phyloP scores from a whole-genome alignment of 1,140 invertebrate species.

The Artemia franciscana region DNA sequence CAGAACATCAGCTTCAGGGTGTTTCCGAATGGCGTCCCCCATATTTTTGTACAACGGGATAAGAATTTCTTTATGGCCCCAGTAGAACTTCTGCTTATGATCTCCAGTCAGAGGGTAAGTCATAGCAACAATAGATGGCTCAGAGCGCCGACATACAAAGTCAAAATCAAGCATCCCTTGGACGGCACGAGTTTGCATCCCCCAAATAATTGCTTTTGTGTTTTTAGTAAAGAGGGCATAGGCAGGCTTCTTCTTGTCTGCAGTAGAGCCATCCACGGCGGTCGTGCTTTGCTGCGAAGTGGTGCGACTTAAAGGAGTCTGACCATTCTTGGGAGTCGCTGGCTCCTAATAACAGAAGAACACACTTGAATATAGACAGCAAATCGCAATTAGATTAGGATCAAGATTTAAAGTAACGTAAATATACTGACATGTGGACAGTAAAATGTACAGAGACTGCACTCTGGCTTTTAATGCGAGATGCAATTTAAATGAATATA shows the following conservation, averaged over 20 bases:
- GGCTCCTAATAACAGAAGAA: neutral
- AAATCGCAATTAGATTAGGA: no score
- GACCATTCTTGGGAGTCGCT: neutral
- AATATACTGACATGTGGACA: no score
- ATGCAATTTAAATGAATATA: no score
- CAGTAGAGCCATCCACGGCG: neutral
- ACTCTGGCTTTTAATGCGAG: no score
- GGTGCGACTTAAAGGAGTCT: neutral
- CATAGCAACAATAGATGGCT: constrained; percentile 76
- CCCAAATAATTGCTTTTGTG: constrained; percentile 93
- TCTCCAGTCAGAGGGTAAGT: constrained; percentile 97
- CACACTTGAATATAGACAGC: no score
- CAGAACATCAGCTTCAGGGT: constrained; percentile 81
- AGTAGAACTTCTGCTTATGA: constrained; percentile 98
- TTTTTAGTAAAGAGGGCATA: constrained; percentile 45
- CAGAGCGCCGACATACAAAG: constrained; percentile 75
- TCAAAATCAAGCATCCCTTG: constrained; percentile 98
- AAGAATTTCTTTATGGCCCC: constrained; percentile 94
- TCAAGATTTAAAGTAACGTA: no score
- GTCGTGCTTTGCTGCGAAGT: neutral
- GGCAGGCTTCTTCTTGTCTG: constrained; percentile 4
- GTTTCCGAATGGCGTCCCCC: constrained; percentile 84
- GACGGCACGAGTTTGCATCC: constrained; percentile 94
- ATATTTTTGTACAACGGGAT: constrained; percentile 93
- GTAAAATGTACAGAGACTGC: no score